A percentile compares a stretch with the other conserved stretches of the same genome.
Conservation (phyloP, 2,797 vertebrate species). For the Salarias fasciatus region DNA sequence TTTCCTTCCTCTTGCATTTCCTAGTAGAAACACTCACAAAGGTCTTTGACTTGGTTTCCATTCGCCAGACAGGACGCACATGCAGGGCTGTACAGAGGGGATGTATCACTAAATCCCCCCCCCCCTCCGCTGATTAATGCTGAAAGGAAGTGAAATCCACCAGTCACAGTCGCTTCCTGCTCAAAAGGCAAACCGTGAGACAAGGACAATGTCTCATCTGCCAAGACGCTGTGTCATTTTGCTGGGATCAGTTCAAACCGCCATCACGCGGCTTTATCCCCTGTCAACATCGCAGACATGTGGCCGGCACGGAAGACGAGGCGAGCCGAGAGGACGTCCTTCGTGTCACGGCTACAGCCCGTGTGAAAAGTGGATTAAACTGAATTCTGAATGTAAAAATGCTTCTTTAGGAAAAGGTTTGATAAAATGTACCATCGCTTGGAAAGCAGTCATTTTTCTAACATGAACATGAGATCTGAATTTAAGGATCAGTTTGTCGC, state of each 20-base stretch:
- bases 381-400: conserved; percentile 8
- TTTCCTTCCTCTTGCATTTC: conserved; percentile 36
- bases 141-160: conserved; percentile 62
- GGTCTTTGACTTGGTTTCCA: too few relatives aligned
- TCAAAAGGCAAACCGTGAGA: conserved; percentile 62
- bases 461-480: conserved; percentile 40
- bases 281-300: conserved; percentile 50
- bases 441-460: conserved; percentile 20
- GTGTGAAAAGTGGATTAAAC: conserved; percentile 17
- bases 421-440: conserved; percentile 11
- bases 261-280: conserved; percentile 45
- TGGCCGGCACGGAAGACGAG: conserved; percentile 19
- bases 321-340: conserved; percentile 5
- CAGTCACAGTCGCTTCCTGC: conserved; percentile 54
- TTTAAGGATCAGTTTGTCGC: conserved; percentile 61
- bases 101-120: conserved; percentile 50
- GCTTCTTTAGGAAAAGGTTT: conserved; percentile 16
- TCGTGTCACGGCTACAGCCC: conserved; percentile 19
- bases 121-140: conserved; percentile 62
- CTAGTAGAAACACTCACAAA: too few relatives aligned
- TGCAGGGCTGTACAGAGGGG: too few relatives aligned
- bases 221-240: conserved; percentile 52
- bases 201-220: conserved; percentile 62
- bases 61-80: too few relatives aligned
- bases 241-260: conserved; percentile 61